phyloP scores from a whole-genome alignment of 2,113 vertebrate species.

The Phyllopteryx taeniolatus region DNA sequence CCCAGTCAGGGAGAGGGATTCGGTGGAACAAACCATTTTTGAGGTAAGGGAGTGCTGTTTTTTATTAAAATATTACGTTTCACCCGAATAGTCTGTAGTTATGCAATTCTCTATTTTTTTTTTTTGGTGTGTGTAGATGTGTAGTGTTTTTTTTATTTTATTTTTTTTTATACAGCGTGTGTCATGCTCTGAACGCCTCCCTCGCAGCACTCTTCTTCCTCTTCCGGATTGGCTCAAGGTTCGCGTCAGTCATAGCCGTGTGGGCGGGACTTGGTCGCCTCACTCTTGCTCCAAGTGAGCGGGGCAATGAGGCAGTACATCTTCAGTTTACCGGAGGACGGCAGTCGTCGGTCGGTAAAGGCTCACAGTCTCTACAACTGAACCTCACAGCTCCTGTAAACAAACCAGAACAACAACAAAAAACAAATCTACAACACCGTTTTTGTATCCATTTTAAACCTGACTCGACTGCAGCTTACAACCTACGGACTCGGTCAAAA shows the following conservation, averaged over 20 bases:
- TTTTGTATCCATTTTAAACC: not conserved
- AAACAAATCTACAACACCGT: conserved; percentile 1
- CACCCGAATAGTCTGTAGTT: too few species aligned
- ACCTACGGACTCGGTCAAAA: conserved; percentile 26
- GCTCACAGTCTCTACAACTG: not conserved
- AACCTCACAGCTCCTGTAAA: not conserved
- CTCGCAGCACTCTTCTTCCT: not conserved
- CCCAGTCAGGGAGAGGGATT: too few species aligned
- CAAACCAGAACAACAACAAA: not conserved
- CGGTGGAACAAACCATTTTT: too few species aligned
- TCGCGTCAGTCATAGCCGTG: conserved; percentile 37
- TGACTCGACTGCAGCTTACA: conserved; percentile 11
- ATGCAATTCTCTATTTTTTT: too few species aligned
- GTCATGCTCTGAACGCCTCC: not conserved
- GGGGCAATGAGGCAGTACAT: conserved; percentile 29
- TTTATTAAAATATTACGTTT: too few species aligned
- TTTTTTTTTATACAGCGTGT: conserved; percentile 36
- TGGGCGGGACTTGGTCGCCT: conserved; percentile 67
- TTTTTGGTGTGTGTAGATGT: too few species aligned
- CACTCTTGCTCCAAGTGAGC: conserved; percentile 57
- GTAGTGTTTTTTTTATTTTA: too few species aligned
- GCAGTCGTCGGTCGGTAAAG: not conserved
- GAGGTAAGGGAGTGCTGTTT: too few species aligned
- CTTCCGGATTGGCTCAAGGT: conserved; percentile 48
- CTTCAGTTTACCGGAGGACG: conserved; percentile 33